These are phyloP conservation scores for Todiramphus saurophagus DNA, from an alignment of 2,113 vertebrate genomes.

Conservation along the genomic window DNA sequence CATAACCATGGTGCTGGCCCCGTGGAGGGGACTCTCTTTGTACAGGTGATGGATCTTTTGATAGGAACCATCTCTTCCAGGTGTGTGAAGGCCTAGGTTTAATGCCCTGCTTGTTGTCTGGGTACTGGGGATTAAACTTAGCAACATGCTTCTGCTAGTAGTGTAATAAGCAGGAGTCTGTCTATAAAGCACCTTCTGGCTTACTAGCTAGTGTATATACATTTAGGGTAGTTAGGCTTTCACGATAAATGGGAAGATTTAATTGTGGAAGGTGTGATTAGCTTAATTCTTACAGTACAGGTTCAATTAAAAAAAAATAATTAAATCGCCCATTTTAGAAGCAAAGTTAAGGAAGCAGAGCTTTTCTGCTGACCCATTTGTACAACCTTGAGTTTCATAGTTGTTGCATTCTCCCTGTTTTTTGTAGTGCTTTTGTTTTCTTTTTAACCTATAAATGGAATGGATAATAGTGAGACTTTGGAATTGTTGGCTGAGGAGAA, in stretches of 20 bases:
- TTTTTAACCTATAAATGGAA: background rate
- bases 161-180: too few species aligned
- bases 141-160: background rate
- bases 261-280: background rate
- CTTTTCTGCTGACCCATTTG: background rate
- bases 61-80: background rate
- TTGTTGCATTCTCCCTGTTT: rapidly evolving
- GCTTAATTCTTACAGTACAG: background rate
- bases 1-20: rapidly evolving
- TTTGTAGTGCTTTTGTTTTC: background rate
- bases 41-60: rapidly evolving
- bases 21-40: rapidly evolving
- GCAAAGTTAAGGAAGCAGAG: background rate
- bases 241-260: background rate
- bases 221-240: background rate
- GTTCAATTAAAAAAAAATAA: background rate
- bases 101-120: rapidly evolving
- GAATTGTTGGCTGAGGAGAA: background rate
- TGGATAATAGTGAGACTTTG: background rate
- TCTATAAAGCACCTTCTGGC: background rate
- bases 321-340: background rate
- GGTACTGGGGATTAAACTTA: background rate
- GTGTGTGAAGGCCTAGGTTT: rapidly evolving
- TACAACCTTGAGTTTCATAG: background rate
- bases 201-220: rapidly evolving